These are phyloP conservation scores for Nothoprocta perdicaria DNA, from an alignment of 2,113 vertebrate genomes.

Conservation along the genomic window DNA sequence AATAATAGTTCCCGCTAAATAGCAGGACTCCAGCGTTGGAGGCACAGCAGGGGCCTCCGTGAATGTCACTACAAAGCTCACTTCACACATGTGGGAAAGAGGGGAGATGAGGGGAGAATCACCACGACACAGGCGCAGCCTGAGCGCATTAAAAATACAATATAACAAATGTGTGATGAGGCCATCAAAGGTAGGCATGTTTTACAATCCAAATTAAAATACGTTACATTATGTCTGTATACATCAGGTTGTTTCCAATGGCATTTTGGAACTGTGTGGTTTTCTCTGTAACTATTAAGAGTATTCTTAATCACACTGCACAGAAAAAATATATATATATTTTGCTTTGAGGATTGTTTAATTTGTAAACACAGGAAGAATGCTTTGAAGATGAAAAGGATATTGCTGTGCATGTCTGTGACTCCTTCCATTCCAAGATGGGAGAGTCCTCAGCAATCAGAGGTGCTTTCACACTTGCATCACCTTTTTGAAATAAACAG, in stretches of 20 bases:
- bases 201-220: slow-evolving; percentile 63
- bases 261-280: neutral
- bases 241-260: neutral
- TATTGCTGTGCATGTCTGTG: slow-evolving; percentile 13
- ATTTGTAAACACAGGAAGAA: slow-evolving; percentile 45
- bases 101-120: slow-evolving; percentile 33
- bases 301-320: neutral
- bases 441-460: neutral
- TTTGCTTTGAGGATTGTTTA: slow-evolving; percentile 1
- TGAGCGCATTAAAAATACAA: slow-evolving; percentile 64
- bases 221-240: neutral
- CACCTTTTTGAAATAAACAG: neutral
- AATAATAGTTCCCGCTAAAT: slow-evolving; percentile 59
- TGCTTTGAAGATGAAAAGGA: slow-evolving; percentile 53
- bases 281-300: slow-evolving; percentile 22
- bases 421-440: neutral
- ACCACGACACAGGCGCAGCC: slow-evolving; percentile 56
- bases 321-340: neutral
- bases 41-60: slow-evolving; percentile 59
- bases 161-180: slow-evolving; percentile 61
- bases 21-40: slow-evolving; percentile 48
- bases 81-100: slow-evolving; percentile 59
- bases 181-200: slow-evolving; percentile 50
- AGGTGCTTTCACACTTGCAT: slow-evolving; percentile 1
- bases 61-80: slow-evolving; percentile 70